phyloP scores from a whole-genome alignment of 2,113 vertebrate genomes.

The Ochotona curzoniae region DNA sequence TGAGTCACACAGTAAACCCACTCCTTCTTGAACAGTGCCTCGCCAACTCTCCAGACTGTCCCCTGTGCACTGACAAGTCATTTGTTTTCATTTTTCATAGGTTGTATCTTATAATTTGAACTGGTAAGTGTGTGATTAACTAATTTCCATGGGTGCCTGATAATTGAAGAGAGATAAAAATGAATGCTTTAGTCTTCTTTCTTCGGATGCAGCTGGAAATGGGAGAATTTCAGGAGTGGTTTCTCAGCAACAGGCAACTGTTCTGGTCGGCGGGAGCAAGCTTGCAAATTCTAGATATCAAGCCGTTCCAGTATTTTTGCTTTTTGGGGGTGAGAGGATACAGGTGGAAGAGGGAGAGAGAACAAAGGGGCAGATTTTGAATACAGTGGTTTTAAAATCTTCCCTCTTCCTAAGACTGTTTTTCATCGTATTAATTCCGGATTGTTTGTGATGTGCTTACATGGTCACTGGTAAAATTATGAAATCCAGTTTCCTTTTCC shows the following conservation, averaged over 20 bases:
- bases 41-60: no score
- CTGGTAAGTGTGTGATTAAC: no score
- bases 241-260: conserved; percentile 27
- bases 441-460: not conserved
- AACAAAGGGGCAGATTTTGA: conserved; percentile 30
- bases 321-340: not conserved
- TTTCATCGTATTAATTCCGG: conserved; percentile 49
- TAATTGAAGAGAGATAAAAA: no score
- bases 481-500: not conserved
- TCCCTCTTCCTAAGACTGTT: conserved; percentile 19
- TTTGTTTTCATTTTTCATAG: no score
- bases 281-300: conserved; percentile 49
- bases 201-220: no score
- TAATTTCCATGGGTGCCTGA: no score
- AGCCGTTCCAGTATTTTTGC: conserved; percentile 1
- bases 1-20: no score
- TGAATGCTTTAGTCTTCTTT: no score
- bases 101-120: no score
- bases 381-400: conserved; percentile 31
- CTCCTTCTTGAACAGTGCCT: no score
- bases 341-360: not conserved
- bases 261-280: conserved; percentile 25
- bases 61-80: no score
- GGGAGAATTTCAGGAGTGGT: not conserved
- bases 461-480: not conserved